A percentile compares a stretch with the other conserved stretches of the same genome.
Conservation (phyloP, 2,888 invertebrate genomes). For the Caenorhabditis sulstoni region DNA sequence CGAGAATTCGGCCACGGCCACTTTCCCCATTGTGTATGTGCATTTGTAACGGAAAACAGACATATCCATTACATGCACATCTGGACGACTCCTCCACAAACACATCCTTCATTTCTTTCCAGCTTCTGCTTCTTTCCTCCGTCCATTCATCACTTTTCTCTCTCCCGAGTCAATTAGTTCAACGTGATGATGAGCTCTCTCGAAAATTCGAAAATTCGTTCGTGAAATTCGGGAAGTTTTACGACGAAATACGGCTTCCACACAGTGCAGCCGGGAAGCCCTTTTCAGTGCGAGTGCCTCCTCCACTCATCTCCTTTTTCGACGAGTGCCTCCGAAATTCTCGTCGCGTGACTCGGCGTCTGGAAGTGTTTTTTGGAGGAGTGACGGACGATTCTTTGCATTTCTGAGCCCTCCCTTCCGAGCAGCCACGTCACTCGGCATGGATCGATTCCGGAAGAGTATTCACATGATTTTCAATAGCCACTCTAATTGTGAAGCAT, state of each 20-base stretch:
- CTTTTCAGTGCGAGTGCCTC: slow-evolving; percentile 5
- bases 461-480: not conserved
- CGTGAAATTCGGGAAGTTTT: slow-evolving; percentile 11
- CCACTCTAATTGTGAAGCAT: slow-evolving; percentile 7
- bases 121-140: slow-evolving; percentile 4
- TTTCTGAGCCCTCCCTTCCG: slow-evolving; percentile 12
- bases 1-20: not conserved
- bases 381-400: slow-evolving; percentile 31
- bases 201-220: not conserved
- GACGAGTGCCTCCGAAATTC: not conserved
- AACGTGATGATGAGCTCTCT: too few relatives aligned
- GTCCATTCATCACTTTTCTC: slow-evolving; percentile 14
- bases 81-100: slow-evolving; percentile 40
- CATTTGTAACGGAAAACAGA: slow-evolving; percentile 48
- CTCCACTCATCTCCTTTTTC: not conserved
- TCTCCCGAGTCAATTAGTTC: not conserved
- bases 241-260: slow-evolving; percentile 2
- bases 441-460: not conserved
- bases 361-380: slow-evolving; percentile 6
- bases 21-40: slow-evolving; percentile 20
- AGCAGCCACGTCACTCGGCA: slow-evolving; percentile 10
- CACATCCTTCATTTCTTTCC: slow-evolving; percentile 29
- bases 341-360: slow-evolving; percentile 11
- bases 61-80: slow-evolving; percentile 54
- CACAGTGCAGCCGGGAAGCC: slow-evolving; percentile 10